Evolutionary conservation across 35 echinoderm and acorn worm species (phyloP).

Genomic region (Apostichopus parvimensis): DNA sequence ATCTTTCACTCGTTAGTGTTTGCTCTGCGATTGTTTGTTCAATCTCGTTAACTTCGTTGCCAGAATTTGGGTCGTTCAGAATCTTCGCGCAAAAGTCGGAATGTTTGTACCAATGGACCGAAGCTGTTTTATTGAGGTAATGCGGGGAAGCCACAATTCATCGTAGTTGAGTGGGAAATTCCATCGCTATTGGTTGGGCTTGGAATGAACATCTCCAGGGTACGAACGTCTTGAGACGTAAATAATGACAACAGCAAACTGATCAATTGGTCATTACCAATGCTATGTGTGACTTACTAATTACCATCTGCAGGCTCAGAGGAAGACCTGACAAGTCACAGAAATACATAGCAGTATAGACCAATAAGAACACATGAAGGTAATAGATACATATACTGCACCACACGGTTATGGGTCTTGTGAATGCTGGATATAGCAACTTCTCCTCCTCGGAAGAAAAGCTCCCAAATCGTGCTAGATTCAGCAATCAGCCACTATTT

Average conservation of each 20-base stretch:
- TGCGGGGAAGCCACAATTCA: background rate
- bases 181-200: no score
- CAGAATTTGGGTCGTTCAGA: conserved; percentile 33
- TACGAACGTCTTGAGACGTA: background rate
- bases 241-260: conserved; percentile 12
- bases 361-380: no score
- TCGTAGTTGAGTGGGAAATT: background rate
- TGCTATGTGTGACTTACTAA: no score
- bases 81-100: background rate
- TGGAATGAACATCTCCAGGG: background rate
- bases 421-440: no score
- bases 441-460: no score
- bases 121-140: background rate
- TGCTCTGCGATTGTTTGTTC: conserved; percentile 33
- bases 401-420: no score
- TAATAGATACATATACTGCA: no score
- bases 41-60: conserved; percentile 23
- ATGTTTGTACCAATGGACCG: background rate
- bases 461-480: no score
- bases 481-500: no score
- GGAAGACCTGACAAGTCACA: no score
- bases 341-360: no score
- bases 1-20: conserved; percentile 25
- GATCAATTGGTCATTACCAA: background rate
- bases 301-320: no score